These are phyloP conservation scores for Microcebus lehilahytsara DNA, from an alignment of 2,113 vertebrate genomes.

Conservation along the genomic window DNA sequence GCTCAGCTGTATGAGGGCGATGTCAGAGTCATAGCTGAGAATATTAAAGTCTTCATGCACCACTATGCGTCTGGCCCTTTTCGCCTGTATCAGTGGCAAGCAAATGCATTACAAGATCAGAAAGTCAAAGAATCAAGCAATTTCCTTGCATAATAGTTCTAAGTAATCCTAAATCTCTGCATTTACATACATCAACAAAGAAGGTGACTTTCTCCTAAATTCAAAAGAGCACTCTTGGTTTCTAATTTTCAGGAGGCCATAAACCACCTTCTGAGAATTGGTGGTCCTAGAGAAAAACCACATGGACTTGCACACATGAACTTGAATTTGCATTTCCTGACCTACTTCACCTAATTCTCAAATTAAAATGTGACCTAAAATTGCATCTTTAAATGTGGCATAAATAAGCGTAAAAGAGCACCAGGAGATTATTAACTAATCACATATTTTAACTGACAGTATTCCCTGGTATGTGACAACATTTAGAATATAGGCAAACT, in stretches of 20 bases:
- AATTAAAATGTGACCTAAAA: not conserved
- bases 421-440: not conserved
- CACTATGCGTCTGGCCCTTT: not conserved
- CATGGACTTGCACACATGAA: not conserved
- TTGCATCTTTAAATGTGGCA: not conserved
- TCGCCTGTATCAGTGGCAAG: not conserved
- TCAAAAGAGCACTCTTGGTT: not conserved
- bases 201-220: not conserved
- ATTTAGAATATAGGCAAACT: not conserved
- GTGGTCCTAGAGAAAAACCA: not conserved
- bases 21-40: not conserved
- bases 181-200: not conserved
- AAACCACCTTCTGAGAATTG: not conserved
- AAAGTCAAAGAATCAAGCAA: not conserved
- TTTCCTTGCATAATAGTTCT: not conserved
- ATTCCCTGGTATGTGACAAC: not conserved
- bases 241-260: not conserved
- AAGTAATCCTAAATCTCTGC: not conserved
- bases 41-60: not conserved
- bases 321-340: not conserved
- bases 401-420: not conserved
- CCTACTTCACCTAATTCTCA: not conserved
- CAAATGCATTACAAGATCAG: not conserved
- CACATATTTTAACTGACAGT: not conserved
- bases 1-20: not conserved